Evolutionary conservation across 2,888 invertebrate species (phyloP).

Genomic region (Eristalinus sepulchralis): DNA sequence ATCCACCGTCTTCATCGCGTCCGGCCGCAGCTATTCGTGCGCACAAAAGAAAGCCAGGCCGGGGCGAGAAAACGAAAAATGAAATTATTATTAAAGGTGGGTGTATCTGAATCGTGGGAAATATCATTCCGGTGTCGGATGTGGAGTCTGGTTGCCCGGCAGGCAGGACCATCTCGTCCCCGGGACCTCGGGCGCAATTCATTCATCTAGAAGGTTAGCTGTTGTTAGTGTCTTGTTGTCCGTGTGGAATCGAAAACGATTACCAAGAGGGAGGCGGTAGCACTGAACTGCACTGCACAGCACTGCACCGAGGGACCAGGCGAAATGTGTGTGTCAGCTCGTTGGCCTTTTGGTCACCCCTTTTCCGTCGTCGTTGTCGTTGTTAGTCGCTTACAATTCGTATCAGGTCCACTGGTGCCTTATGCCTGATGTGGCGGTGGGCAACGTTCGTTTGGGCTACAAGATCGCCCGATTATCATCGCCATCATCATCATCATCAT

Average conservation of each 20-base stretch:
- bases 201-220: slow-evolving; percentile 69
- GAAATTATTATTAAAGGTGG: slow-evolving; percentile 72
- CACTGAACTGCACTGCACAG: slow-evolving; percentile 14
- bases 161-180: not conserved
- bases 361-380: slow-evolving; percentile 50
- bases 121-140: slow-evolving; percentile 63
- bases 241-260: slow-evolving; percentile 69
- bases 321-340: slow-evolving; percentile 71
- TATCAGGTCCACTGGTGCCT: slow-evolving; percentile 63
- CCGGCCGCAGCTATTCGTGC: slow-evolving; percentile 46
- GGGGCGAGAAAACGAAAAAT: slow-evolving; percentile 55
- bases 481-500: slow-evolving; percentile 60
- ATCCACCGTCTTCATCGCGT: slow-evolving; percentile 39
- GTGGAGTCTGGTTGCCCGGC: slow-evolving; percentile 46
- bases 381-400: slow-evolving; percentile 52
- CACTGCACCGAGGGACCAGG: slow-evolving; percentile 49
- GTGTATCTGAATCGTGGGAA: slow-evolving; percentile 74
- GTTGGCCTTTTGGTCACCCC: slow-evolving; percentile 71
- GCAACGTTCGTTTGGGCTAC: slow-evolving; percentile 65
- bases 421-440: slow-evolving; percentile 61
- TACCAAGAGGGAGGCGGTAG: slow-evolving; percentile 52
- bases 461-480: slow-evolving; percentile 69
- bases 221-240: slow-evolving; percentile 67
- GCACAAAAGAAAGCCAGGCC: slow-evolving; percentile 66
- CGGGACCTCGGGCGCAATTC: slow-evolving; percentile 55